Evolutionary conservation across 2,888 invertebrate species (phyloP).

Genomic region (Scaeva pyrastri): DNA sequence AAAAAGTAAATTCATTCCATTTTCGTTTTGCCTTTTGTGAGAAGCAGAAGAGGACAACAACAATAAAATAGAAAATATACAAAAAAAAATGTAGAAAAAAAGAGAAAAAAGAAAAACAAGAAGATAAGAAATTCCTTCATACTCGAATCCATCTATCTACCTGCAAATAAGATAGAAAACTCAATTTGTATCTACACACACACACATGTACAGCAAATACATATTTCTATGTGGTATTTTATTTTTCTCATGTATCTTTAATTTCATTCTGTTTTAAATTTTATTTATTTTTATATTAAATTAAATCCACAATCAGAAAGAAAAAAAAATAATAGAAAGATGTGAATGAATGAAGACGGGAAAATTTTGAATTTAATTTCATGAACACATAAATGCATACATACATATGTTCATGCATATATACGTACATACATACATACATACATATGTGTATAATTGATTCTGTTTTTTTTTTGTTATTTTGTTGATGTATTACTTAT

Average conservation of each 20-base stretch:
- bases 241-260: slow-evolving; percentile 36
- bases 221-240: slow-evolving; percentile 19
- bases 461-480: slow-evolving; percentile 21
- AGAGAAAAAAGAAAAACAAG: slow-evolving; percentile 7
- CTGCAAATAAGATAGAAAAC: slow-evolving; percentile 56
- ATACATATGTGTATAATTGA: slow-evolving; percentile 17
- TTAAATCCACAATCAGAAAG: slow-evolving; percentile 23
- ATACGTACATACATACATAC: not conserved
- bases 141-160: slow-evolving; percentile 46
- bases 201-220: slow-evolving; percentile 20
- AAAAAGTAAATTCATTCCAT: slow-evolving; percentile 48
- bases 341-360: slow-evolving; percentile 14
- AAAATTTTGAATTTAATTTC: slow-evolving; percentile 34
- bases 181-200: slow-evolving; percentile 35
- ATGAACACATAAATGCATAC: slow-evolving; percentile 36
- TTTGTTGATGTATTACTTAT: slow-evolving; percentile 18
- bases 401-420: slow-evolving; percentile 17
- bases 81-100: too few relatives aligned
- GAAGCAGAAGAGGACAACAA: slow-evolving; percentile 48
- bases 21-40: slow-evolving; percentile 15
- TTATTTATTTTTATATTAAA: slow-evolving; percentile 28
- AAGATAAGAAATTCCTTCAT: slow-evolving; percentile 37
- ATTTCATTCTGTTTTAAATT: slow-evolving; percentile 15
- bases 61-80: slow-evolving; percentile 17
- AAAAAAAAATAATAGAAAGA: not conserved